Percentiles rank a stretch among this genome's conserved stretches.
phyloP scores from a whole-genome alignment of 2,113 vertebrate species.

The Deroptyus accipitrinus region DNA sequence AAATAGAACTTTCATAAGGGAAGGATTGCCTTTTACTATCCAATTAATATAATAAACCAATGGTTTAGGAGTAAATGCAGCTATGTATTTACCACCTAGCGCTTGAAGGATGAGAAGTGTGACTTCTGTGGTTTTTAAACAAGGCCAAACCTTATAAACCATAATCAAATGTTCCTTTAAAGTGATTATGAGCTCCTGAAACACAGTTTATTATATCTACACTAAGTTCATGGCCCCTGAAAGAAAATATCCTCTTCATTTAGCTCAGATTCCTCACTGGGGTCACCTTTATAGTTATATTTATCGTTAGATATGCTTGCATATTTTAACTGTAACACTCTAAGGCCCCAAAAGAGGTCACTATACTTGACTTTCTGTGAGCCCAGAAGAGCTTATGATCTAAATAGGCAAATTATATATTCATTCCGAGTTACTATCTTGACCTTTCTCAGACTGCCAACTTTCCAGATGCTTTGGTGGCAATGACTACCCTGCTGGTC shows the following conservation, averaged over 20 bases:
- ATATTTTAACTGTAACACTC: not conserved
- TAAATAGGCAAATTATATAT: slow-evolving; percentile 22
- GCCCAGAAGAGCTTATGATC: not conserved
- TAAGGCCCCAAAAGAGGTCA: not conserved
- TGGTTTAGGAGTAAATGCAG: not conserved
- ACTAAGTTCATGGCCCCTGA: not conserved
- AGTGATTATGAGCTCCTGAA: not conserved
- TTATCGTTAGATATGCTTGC: not conserved
- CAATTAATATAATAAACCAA: not conserved
- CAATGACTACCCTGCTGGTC: not conserved
- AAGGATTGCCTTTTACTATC: not conserved
- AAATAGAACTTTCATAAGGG: not conserved
- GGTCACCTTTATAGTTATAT: not conserved
- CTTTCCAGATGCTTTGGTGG: not conserved
- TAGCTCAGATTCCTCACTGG: not conserved
- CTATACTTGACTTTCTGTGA: not conserved
- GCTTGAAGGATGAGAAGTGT: not conserved
- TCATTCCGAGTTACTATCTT: not conserved
- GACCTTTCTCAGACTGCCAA: not conserved
- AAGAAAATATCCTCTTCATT: not conserved
- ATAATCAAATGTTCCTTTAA: not conserved
- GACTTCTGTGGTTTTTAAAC: not conserved
- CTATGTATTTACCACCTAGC: not conserved
- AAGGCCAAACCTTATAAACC: not conserved
- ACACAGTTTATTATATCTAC: not conserved